Percentiles rank a stretch among this genome's conserved stretches.
Evolutionary conservation across 2,888 invertebrate species (phyloP).

Genomic region (Hypolimnas misippus): DNA sequence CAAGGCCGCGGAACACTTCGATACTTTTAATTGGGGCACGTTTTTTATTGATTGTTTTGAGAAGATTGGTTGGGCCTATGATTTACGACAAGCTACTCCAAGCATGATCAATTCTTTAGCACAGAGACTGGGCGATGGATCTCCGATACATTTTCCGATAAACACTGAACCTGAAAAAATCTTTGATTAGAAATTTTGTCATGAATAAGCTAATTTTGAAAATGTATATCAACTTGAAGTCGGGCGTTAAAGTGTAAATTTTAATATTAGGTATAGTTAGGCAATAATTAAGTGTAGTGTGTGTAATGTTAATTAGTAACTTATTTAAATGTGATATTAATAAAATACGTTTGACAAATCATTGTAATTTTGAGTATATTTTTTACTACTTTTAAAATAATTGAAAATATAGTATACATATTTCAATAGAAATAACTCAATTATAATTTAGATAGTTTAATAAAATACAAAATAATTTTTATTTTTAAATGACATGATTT

Average conservation of each 20-base stretch:
- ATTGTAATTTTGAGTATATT: background rate
- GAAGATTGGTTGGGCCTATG: slow-evolving; percentile 75
- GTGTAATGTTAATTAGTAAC: background rate
- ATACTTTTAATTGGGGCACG: slow-evolving; percentile 71
- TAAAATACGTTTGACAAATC: background rate
- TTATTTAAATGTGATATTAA: slow-evolving; percentile 5
- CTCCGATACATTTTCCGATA: slow-evolving; percentile 66
- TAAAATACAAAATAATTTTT: no score
- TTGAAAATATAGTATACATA: no score
- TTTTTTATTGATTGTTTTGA: slow-evolving; percentile 67
- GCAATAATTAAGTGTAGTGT: background rate
- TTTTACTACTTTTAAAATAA: no score
- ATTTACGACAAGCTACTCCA: slow-evolving; percentile 69
- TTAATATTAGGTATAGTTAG: no score
- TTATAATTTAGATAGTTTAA: no score
- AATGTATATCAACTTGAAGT: background rate
- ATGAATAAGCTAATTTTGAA: background rate
- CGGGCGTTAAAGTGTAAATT: no score
- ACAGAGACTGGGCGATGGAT: slow-evolving; percentile 73
- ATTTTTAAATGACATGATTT: no score
- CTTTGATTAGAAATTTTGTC: background rate
- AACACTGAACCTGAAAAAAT: background rate
- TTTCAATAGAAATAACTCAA: no score
- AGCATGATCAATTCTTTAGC: slow-evolving; percentile 73
- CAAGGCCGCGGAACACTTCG: slow-evolving; percentile 83